phyloP scores from a whole-genome alignment of 2,888 invertebrate species.

The Megaustenia siamemsis region DNA sequence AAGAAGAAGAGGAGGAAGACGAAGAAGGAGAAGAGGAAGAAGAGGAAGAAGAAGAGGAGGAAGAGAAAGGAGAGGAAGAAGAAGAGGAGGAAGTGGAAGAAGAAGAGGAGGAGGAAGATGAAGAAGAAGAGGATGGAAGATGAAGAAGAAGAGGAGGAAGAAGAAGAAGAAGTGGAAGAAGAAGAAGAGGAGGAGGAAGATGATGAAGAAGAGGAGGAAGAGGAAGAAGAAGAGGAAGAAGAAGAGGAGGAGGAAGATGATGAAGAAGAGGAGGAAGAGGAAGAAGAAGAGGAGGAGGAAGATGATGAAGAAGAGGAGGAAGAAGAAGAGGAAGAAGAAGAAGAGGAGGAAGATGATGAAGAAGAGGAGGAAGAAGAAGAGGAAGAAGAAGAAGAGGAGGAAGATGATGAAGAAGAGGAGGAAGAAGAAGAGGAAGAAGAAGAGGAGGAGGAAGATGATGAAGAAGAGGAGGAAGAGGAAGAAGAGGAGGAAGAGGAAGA shows the following conservation, averaged over 20 bases:
- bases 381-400: background rate
- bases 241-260: background rate
- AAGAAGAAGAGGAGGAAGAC: background rate
- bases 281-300: background rate
- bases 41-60: background rate
- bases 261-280: background rate
- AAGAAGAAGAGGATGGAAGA: too few relatives aligned
- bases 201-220: background rate
- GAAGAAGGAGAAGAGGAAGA: background rate
- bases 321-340: constrained; percentile 27
- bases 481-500: background rate
- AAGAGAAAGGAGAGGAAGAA: background rate
- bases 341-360: constrained; percentile 28
- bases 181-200: constrained; percentile 7
- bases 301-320: background rate
- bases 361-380: constrained; percentile 6
- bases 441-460: background rate
- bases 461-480: background rate
- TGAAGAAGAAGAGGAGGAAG: constrained; percentile 16
- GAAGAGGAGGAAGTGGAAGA: background rate
- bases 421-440: background rate
- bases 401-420: background rate
- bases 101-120: constrained; percentile 8
- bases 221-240: background rate
- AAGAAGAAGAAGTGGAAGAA: constrained; percentile 16